A percentile compares a stretch with the other conserved stretches of the same genome.
phyloP scores from a whole-genome alignment of 2,888 invertebrate species.

The Apotomis turbidana region DNA sequence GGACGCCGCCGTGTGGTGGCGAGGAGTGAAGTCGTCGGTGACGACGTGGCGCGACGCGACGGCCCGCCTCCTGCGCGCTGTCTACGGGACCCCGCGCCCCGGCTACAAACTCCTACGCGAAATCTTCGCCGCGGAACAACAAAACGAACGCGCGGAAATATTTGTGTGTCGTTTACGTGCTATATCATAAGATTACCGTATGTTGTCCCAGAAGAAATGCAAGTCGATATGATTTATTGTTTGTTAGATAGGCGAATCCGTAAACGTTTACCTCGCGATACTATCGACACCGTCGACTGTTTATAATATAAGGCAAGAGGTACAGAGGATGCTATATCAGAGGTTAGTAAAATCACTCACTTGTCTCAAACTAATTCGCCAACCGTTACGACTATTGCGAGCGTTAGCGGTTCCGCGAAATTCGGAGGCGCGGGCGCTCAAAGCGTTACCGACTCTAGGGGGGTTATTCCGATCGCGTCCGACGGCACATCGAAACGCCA shows the following conservation, averaged over 20 bases:
- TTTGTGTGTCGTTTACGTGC: conserved; percentile 7
- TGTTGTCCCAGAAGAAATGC: background rate
- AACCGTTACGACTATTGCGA: background rate
- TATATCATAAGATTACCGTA: conserved; percentile 1
- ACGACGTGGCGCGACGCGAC: background rate
- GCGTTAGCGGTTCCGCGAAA: background rate
- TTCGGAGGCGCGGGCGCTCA: too few species aligned
- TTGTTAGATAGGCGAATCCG: conserved; percentile 11
- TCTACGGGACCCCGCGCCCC: conserved; percentile 8
- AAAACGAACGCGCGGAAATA: conserved; percentile 9
- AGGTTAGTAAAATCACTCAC: background rate
- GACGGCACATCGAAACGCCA: conserved; percentile 7
- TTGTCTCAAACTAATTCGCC: too few species aligned
- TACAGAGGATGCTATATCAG: background rate
- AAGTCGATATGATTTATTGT: conserved; percentile 2
- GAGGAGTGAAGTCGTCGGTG: background rate
- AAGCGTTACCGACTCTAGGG: background rate
- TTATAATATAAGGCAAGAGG: conserved; percentile 5
- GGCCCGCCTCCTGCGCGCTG: conserved; percentile 1
- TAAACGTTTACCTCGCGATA: conserved; percentile 7
- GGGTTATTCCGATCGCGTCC: background rate
- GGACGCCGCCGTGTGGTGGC: conserved; percentile 21
- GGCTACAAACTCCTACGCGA: background rate
- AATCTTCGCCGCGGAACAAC: conserved; percentile 12
- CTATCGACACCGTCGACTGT: background rate